Conservation (phyloP, 1,140 invertebrate genomes). For the Drosophila orena region DNA sequence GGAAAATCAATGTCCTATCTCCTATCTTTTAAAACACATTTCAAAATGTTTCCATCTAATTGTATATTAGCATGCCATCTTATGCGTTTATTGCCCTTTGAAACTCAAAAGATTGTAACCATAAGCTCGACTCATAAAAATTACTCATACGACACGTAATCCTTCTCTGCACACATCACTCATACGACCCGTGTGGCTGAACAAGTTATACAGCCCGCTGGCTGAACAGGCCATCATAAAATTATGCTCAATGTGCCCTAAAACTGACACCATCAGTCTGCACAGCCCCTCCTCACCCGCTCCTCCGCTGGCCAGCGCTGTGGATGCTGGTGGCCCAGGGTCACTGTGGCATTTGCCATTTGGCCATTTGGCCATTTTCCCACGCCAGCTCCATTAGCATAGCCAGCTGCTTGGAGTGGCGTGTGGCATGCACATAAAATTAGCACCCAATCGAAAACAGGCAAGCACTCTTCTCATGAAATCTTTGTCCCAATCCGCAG, state of each 20-base stretch:
- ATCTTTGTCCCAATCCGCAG: conserved; percentile 53
- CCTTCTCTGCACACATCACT: neutral
- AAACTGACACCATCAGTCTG: neutral
- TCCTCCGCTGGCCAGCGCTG: conserved; percentile 5
- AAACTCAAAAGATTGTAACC: neutral
- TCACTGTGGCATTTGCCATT: conserved; percentile 58
- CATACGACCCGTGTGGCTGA: neutral
- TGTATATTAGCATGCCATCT: too few species aligned
- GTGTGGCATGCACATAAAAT: conserved; percentile 68
- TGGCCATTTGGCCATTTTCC: conserved; percentile 55
- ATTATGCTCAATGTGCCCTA: neutral
- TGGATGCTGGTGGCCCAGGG: conserved; percentile 39
- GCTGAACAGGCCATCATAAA: neutral
- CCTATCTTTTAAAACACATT: too few species aligned
- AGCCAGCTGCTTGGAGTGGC: conserved; percentile 30
- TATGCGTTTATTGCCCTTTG: neutral
- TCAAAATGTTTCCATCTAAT: too few species aligned
- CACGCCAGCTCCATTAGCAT: conserved; percentile 60
- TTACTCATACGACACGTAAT: conserved; percentile 19
- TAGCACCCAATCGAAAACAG: conserved; percentile 34
- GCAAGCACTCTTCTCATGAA: conserved; percentile 17
- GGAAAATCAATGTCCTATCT: too few species aligned
- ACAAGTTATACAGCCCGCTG: neutral
- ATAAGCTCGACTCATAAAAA: neutral
- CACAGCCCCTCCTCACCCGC: conserved; percentile 11